Evolutionary conservation across 2,797 vertebrate species (phyloP).

Genomic region (Chloroceryle amazona): DNA sequence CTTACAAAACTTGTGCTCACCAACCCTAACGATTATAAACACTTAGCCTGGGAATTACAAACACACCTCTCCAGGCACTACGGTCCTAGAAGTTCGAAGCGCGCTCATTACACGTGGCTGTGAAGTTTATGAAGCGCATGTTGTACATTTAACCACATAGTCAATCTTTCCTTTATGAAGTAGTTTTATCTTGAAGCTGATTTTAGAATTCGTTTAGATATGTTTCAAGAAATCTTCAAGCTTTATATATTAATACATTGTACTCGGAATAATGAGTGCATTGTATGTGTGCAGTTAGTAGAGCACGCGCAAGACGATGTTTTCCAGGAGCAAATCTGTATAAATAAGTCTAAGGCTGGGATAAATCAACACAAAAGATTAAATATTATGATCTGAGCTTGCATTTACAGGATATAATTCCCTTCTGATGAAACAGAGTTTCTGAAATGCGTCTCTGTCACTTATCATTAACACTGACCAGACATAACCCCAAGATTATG

Average conservation of each 20-base stretch:
- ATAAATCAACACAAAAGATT: constrained; percentile 44
- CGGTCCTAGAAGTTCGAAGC: constrained; percentile 20
- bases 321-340: not conserved
- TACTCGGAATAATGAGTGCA: not conserved
- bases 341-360: not conserved
- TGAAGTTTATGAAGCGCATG: constrained; percentile 21
- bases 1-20: not conserved
- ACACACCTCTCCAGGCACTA: constrained; percentile 7
- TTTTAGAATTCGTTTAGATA: not conserved
- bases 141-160: not conserved
- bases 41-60: not conserved
- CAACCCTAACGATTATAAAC: not conserved
- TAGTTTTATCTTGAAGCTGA: not conserved
- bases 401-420: constrained; percentile 32
- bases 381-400: constrained; percentile 15
- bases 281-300: not conserved
- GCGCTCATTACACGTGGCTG: not conserved
- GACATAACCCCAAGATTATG: constrained; percentile 36
- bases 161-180: not conserved
- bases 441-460: not conserved
- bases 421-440: not conserved
- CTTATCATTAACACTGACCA: constrained; percentile 60
- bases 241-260: not conserved
- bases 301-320: not conserved
- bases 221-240: not conserved